Evolutionary conservation across 2,888 invertebrate genomes (phyloP).

Genomic region (Hecatera dysodea): DNA sequence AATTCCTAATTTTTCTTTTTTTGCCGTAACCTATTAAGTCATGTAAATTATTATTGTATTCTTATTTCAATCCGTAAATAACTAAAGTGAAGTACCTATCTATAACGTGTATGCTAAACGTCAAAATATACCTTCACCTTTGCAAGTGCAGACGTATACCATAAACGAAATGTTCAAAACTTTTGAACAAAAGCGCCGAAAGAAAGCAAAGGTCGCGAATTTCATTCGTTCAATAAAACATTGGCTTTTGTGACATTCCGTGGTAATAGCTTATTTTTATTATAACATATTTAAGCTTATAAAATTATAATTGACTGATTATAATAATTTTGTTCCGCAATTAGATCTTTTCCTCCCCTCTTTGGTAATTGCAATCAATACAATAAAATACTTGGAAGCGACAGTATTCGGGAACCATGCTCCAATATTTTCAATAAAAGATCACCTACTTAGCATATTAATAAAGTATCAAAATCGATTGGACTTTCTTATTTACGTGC

Average conservation of each 20-base stretch:
- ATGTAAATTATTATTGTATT: too few species aligned
- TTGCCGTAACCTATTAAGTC: too few species aligned
- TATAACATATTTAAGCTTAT: too few species aligned
- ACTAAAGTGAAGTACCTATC: background rate
- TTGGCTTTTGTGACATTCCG: background rate
- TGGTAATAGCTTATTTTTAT: too few species aligned
- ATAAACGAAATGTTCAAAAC: background rate
- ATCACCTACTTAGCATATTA: constrained; percentile 25
- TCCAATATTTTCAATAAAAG: constrained; percentile 16
- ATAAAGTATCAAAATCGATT: constrained; percentile 17
- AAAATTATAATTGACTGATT: too few species aligned
- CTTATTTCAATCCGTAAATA: background rate
- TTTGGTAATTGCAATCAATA: constrained; percentile 15
- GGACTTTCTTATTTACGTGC: constrained; percentile 7
- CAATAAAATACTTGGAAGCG: constrained; percentile 8
- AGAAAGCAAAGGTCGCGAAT: background rate
- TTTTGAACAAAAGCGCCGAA: background rate
- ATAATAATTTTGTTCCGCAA: too few species aligned
- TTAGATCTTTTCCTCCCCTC: too few species aligned
- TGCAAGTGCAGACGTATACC: background rate
- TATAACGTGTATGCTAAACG: background rate
- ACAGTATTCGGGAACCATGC: constrained; percentile 15
- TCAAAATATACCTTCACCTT: background rate
- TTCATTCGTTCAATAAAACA: background rate
- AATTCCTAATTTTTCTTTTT: too few species aligned